Evolutionary conservation across 1,140 invertebrate genomes (phyloP).

Genomic region (Procambarus virginalis): DNA sequence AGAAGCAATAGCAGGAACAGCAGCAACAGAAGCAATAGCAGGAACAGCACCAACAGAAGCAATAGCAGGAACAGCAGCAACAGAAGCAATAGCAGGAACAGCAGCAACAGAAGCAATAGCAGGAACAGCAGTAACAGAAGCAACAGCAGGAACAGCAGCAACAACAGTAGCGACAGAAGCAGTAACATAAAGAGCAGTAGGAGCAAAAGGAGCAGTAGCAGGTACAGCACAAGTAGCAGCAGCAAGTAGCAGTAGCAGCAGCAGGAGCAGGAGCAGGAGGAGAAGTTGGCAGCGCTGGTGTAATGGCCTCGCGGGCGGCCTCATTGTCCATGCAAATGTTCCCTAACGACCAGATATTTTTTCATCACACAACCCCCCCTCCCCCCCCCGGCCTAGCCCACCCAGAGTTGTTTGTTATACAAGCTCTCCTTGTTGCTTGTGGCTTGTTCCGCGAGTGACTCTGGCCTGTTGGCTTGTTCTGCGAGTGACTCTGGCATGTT

Average conservation of each 20-base stretch:
- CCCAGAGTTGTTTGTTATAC: slow-evolving; percentile 28
- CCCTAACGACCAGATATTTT: slow-evolving; percentile 52
- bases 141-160: neutral
- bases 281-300: slow-evolving; percentile 27
- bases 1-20: neutral
- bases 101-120: too few relatives aligned
- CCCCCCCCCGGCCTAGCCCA: too few relatives aligned
- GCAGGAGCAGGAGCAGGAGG: neutral
- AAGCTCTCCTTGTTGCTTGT: neutral
- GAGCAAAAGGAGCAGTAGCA: neutral
- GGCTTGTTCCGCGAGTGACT: too few relatives aligned
- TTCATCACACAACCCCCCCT: slow-evolving; percentile 44
- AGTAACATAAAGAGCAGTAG: neutral
- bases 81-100: too few relatives aligned
- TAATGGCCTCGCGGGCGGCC: slow-evolving; percentile 26
- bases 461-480: slow-evolving; percentile 1
- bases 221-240: too few relatives aligned
- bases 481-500: neutral
- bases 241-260: neutral
- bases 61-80: too few relatives aligned
- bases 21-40: neutral
- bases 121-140: neutral
- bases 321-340: slow-evolving; percentile 57
- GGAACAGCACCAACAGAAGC: too few relatives aligned
- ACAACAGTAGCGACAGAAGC: neutral